Evolutionary conservation across 2,888 invertebrate species (phyloP), one percentile per base, ranked within the genome.

Genomic region (Plagodis pulveraria): DNA sequence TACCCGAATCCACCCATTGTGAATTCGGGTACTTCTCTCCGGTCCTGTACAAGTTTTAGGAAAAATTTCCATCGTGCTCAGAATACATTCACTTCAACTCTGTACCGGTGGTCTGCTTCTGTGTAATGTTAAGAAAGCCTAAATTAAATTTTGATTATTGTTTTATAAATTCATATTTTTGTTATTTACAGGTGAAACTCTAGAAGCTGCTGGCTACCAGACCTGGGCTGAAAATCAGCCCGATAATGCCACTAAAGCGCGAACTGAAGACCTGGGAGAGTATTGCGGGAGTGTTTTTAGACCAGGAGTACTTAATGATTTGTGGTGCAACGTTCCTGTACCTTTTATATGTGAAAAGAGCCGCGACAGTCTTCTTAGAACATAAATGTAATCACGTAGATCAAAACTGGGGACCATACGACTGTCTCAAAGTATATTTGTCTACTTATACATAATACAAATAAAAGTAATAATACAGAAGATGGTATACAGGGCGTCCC

Each of bases 341-440:
- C 22, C 60, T 0, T 63, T 60, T 5, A 33, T 63, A n/a, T 63
- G 63, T 48, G 60, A 63, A 36, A 63, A 54, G 22, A 34, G 35
- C 6, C 42, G 32, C 6, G 10, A 42, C 10, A 57, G 47, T 9
- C 49, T 44, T 38, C n/a, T 48, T 11, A 42, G 12, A 36, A 7
- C 36, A 5, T 47, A 36, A 35, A n/a, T 35, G n/a, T 41, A 41
- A 41, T 41, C 4, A 6, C 5, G 2, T 38, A 38, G 38, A 8
- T 6, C 38, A 38, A 38, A 22, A 22, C 22, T 22, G 22, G 22
- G 22, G 4, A 4, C 4, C 22, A 22, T 22, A 22, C 22, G 1
- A 22, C 22, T 22, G 22, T 22, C 4, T 22, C 22, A 22, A 22
- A 22, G 22, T 22, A 22, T 22, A 2, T 22, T 22, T 22, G 22